Evolutionary conservation across 2,797 vertebrate genomes (phyloP), one percentile per base, ranked within the genome.

Genomic region (Molossus molossus): DNA sequence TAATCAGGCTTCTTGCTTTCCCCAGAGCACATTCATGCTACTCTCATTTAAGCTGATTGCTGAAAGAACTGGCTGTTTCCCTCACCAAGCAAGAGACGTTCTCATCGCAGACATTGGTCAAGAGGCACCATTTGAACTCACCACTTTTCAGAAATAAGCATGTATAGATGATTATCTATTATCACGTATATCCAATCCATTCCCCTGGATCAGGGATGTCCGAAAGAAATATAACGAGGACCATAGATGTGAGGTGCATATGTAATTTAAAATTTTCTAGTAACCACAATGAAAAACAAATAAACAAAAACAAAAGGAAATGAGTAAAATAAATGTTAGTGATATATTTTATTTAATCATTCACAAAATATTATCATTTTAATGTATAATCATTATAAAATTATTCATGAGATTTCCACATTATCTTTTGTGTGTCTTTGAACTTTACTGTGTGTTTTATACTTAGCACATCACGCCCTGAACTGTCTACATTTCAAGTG

Each of bases 11-110:
- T 88, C 69, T 76, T 69, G 10, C 58, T 93, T 89, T 76, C 96
- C 94, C 67, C 87, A 90, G 90, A 95, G 69, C 53, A 27, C 18
- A 29, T 65, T 70, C 87, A 92, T 40, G 85, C n/a, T 82, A 14
- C 73, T 67, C 58, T 92, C 53, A 90, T 92, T 90, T 95, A 64
- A 84, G 64, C 53, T 80, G 60, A 93, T 90, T 93, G 58, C 25
- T n/a, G 21, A 75, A 83, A 60, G 84, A 86, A 85, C 77, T 94
- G 77, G 67, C 53, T 73, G 14, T 73, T 27, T 15, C 9, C 37
- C 48, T 93, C 37, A 81, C 25, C 14, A 11, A 53, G 65, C n/a
- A 64, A 48, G 2, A 69, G 55, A 90, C 50, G 40, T 76, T 73
- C 40, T 89, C 58, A 84, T 84, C 55, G 40, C 12, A 93, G 91